phyloP scores from a whole-genome alignment of 2,888 invertebrate species.

The Cancer borealis region DNA sequence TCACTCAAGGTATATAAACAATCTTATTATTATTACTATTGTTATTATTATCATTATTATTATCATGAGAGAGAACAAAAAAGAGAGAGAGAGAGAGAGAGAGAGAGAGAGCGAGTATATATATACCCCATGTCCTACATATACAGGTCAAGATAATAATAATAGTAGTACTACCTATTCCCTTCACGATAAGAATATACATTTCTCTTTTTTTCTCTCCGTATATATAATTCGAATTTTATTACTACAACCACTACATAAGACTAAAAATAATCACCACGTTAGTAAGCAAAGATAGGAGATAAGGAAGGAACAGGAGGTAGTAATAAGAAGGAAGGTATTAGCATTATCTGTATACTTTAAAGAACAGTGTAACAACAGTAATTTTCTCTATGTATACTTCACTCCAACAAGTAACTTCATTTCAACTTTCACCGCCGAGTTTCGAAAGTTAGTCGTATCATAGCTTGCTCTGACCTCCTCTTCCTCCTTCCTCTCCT shows the following conservation, averaged over 20 bases:
- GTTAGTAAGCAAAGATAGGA: neutral
- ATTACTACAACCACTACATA: no score
- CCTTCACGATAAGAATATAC: neutral
- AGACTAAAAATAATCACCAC: no score
- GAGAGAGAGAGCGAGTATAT: neutral
- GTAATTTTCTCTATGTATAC: neutral
- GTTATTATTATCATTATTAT: no score
- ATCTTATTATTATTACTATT: no score
- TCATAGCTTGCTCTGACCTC: neutral
- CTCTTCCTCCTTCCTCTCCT: no score
- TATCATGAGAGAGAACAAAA: neutral
- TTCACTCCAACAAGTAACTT: neutral
- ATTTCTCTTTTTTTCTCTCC: neutral
- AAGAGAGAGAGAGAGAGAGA: slow-evolving; percentile 1
- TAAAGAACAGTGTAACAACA: neutral
- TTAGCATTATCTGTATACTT: neutral
- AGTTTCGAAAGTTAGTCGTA: slow-evolving; percentile 20
- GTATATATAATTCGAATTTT: no score
- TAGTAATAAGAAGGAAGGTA: neutral
- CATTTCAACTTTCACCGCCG: neutral
- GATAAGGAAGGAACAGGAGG: neutral
- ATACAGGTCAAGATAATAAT: neutral
- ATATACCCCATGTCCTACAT: neutral
- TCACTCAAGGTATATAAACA: neutral
- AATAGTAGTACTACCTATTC: neutral